A percentile compares a stretch with the other conserved stretches of the same genome.
These are phyloP conservation scores for Heteractis magnifica DNA, from an alignment of 92 coral and sea anemone species.

Conservation along the genomic window DNA sequence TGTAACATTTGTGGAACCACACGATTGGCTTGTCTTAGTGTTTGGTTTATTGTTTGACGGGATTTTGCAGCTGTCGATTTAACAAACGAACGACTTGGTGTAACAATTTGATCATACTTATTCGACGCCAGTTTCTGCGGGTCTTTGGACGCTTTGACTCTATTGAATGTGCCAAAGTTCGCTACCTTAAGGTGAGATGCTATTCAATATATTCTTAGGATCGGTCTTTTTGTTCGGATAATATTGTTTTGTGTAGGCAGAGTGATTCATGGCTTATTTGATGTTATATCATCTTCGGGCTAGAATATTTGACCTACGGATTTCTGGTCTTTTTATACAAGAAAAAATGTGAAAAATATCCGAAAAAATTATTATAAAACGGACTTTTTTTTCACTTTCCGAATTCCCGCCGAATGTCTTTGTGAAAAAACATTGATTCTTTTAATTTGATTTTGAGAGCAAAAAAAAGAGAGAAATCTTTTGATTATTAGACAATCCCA, in stretches of 20 bases:
- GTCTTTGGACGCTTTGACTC: background rate
- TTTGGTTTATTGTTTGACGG: background rate
- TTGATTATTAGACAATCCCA: background rate
- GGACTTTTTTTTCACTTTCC: background rate
- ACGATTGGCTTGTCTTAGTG: background rate
- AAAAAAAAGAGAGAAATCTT: background rate
- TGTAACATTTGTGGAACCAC: background rate
- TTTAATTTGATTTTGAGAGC: background rate
- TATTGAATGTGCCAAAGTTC: background rate
- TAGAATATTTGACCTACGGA: background rate
- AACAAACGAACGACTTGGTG: slow-evolving; percentile 1
- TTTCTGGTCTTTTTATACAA: background rate
- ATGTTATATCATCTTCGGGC: background rate
- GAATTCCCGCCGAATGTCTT: background rate
- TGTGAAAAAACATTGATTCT: background rate
- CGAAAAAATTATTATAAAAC: background rate
- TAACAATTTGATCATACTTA: background rate
- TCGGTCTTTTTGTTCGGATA: background rate
- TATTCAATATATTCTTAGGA: background rate
- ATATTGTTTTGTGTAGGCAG: background rate
- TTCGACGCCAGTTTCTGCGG: background rate
- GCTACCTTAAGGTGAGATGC: background rate
- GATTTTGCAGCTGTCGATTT: background rate
- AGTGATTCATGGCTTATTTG: background rate
- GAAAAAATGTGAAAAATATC: background rate